Evolutionary conservation across 2,113 vertebrate genomes (phyloP), one percentile per base, ranked within the genome.

Genomic region (Guaruba guarouba): DNA sequence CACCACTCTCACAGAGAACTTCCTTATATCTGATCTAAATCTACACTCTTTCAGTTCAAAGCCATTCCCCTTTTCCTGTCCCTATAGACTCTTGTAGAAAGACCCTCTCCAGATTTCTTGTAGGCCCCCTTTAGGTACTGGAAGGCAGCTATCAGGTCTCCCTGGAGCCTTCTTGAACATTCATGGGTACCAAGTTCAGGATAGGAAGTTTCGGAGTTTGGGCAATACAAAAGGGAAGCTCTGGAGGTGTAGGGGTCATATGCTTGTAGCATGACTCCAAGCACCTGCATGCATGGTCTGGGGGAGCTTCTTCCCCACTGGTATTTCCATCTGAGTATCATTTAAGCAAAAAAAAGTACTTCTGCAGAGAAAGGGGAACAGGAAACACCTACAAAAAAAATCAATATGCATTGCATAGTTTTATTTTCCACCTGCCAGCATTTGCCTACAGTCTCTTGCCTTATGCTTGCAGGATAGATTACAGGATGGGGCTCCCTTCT

Each of bases 231-330:
- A 41, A 39, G 17, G 46, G 80, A 67, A 66, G 83, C 54, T 80
- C 75, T 57, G 35, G 18, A 66, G 33, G 33, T 1, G 1, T 4
- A 7, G 28, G 46, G 16, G 27, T 22, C 18, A 87, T 39, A 31
- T 28, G 17, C 15, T 13, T 4, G 33, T 3, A 20, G 63, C 44
- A 43, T 0, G 1, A n/a, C 48, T 55, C n/a, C 37, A 19, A 57
- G 44, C 13, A 51, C 23, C 15, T 0, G 0, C 1, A 5, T 9
- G 27, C 17, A 4, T 2, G 35, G 29, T 27, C 39, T 0, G 0
- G 6, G 18, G 12, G 12, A 17, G 24, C 48, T 73, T 79, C 54
- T 41, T 51, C 27, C 57, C 49, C 85, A 61, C 33, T 1, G 2
- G 23, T 18, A 68, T 48, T 76, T 84, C 78, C 70, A 88, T 13